Percentiles rank a stretch among this genome's conserved stretches.
Conservation (phyloP, 2,113 vertebrate genomes). For the Irena cyanogastra region DNA sequence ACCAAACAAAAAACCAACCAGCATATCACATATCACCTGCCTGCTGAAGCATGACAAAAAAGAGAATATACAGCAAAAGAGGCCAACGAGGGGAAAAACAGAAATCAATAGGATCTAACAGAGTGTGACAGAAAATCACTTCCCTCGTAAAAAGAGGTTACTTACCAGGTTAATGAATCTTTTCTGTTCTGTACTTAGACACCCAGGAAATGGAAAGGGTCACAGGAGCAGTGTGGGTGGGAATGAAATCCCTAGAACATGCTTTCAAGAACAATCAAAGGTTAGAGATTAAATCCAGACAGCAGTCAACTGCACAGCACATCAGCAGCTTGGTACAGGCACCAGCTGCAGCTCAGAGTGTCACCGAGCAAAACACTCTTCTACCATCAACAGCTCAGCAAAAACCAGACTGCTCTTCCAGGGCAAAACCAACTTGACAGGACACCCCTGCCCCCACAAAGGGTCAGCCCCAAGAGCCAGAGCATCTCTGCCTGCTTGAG, state of each 20-base stretch:
- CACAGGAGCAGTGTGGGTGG: constrained; percentile 48
- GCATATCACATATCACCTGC: constrained; percentile 39
- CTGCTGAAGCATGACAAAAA: constrained; percentile 47
- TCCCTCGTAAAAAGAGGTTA: constrained; percentile 54
- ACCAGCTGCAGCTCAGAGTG: neutral
- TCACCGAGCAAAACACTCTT: neutral
- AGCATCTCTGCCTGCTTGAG: neutral
- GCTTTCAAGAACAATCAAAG: constrained; percentile 53
- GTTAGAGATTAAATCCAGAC: constrained; percentile 52
- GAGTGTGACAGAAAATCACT: constrained; percentile 53
- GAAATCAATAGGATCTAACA: constrained; percentile 63
- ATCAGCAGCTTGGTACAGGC: neutral
- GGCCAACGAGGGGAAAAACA: constrained; percentile 30
- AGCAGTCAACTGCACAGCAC: neutral
- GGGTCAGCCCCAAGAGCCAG: neutral
- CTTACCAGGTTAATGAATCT: constrained; percentile 65
- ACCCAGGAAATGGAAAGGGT: constrained; percentile 56
- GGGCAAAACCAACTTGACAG: neutral
- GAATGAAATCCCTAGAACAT: constrained; percentile 42
- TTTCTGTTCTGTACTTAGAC: constrained; percentile 59
- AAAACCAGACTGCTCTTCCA: neutral
- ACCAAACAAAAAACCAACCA: neutral
- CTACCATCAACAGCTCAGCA: neutral
- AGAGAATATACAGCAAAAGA: constrained; percentile 50
- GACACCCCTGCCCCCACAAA: neutral